Conservation (phyloP, 2,113 vertebrate species). For the Indri indri region DNA sequence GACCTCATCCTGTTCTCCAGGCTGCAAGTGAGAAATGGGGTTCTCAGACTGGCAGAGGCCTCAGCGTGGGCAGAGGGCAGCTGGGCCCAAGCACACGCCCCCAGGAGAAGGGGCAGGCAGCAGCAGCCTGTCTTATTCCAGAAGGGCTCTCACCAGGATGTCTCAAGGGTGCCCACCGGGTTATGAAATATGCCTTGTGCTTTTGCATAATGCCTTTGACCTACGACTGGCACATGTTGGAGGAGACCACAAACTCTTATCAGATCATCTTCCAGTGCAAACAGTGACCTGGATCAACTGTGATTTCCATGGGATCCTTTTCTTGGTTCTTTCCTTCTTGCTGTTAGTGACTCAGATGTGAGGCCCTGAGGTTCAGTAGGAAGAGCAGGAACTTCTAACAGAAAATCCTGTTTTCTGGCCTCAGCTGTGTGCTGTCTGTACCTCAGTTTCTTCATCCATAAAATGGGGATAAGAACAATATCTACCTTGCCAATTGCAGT, state of each 20-base stretch:
- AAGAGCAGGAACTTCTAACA: not conserved
- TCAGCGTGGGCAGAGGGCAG: not conserved
- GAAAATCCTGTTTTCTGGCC: not conserved
- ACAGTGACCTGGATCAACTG: not conserved
- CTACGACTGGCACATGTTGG: not conserved
- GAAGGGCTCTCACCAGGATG: not conserved
- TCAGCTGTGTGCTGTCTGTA: not conserved
- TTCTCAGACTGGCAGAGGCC: constrained; percentile 1
- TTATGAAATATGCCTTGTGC: not conserved
- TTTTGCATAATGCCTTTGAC: not conserved
- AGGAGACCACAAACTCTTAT: not conserved
- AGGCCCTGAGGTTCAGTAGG: not conserved
- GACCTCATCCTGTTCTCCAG: constrained; percentile 29
- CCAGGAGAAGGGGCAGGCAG: not conserved
- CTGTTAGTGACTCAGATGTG: not conserved
- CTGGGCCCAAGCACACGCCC: not conserved
- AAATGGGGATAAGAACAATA: not conserved
- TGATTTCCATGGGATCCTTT: not conserved
- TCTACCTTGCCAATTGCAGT: not conserved
- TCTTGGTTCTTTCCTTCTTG: not conserved
- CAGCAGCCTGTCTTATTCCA: not conserved
- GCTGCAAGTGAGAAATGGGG: constrained; percentile 65
- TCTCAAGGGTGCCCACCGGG: not conserved
- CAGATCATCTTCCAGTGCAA: not conserved
- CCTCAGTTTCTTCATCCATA: not conserved